Evolutionary conservation across 2,888 invertebrate genomes (phyloP).

Genomic region (Epinotia bilunana): DNA sequence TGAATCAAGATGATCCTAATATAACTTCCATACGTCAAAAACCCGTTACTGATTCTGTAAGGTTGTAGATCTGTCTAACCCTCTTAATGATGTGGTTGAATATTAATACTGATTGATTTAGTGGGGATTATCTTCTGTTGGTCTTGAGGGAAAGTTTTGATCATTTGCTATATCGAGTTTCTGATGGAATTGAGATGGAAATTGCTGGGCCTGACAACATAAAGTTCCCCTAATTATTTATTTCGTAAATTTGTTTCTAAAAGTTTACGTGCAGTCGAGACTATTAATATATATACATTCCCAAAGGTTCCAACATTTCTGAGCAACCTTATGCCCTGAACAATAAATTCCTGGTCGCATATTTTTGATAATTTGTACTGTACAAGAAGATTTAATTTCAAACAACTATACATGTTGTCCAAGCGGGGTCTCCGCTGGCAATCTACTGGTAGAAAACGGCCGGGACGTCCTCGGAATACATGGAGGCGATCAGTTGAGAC

Average conservation of each 20-base stretch:
- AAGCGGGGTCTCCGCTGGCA: too few relatives aligned
- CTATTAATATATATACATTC: too few relatives aligned
- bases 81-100: constrained; percentile 37
- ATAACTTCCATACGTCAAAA: background rate
- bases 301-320: too few relatives aligned
- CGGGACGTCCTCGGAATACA: too few relatives aligned
- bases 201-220: background rate
- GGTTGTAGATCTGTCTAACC: constrained; percentile 35
- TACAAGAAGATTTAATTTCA: too few relatives aligned
- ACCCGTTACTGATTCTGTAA: background rate
- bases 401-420: too few relatives aligned
- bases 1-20: background rate
- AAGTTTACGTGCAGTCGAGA: background rate
- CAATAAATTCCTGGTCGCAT: too few relatives aligned
- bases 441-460: too few relatives aligned
- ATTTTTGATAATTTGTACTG: too few relatives aligned
- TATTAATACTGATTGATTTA: constrained; percentile 41
- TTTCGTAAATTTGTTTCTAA: background rate
- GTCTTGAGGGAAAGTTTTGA: constrained; percentile 13
- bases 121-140: constrained; percentile 6
- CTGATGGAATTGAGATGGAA: constrained; percentile 10
- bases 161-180: constrained; percentile 10
- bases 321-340: too few relatives aligned
- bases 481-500: too few relatives aligned
- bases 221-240: background rate